These are phyloP conservation scores for Xiphias gladius DNA, from an alignment of 2,113 vertebrate species.

Conservation along the genomic window DNA sequence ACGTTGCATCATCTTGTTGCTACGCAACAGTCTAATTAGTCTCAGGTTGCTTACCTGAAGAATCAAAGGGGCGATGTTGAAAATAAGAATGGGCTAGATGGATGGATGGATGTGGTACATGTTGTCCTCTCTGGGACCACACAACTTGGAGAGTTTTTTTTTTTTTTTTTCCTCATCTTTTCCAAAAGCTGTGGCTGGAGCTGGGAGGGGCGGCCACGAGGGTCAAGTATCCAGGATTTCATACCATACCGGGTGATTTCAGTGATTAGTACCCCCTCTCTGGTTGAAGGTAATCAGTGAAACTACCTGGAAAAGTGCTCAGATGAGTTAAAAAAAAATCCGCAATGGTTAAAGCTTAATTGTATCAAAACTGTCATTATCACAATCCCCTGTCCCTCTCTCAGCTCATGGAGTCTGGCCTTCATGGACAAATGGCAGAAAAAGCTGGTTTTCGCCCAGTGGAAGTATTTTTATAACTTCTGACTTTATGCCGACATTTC, in stretches of 20 bases:
- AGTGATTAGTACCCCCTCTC: slow-evolving; percentile 21
- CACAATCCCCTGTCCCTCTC: slow-evolving; percentile 19
- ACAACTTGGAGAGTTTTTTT: slow-evolving; percentile 3
- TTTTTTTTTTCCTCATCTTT: too few species aligned
- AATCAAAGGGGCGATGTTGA: slow-evolving; percentile 13
- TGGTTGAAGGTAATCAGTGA: slow-evolving; percentile 34
- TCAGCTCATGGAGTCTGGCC: neutral
- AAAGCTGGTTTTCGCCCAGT: neutral
- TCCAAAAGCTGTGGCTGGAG: neutral
- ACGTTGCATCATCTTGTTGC: slow-evolving; percentile 54
- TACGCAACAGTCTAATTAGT: slow-evolving; percentile 63
- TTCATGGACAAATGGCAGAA: neutral
- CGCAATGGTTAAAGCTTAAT: slow-evolving; percentile 21
- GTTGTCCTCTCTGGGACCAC: neutral
- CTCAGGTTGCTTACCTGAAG: slow-evolving; percentile 32
- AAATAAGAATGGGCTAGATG: slow-evolving; percentile 4
- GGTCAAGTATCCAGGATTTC: neutral
- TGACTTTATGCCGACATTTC: slow-evolving; percentile 5
- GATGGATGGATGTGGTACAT: neutral
- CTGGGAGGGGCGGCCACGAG: neutral
- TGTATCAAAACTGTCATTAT: slow-evolving; percentile 40
- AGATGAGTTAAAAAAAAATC: neutral
- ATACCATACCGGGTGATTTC: slow-evolving; percentile 22
- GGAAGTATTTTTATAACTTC: neutral
- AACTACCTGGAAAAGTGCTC: slow-evolving; percentile 14